These are phyloP conservation scores for Drepanosiphum platanoidis DNA, from an alignment of 2,888 invertebrate genomes.

Conservation along the genomic window DNA sequence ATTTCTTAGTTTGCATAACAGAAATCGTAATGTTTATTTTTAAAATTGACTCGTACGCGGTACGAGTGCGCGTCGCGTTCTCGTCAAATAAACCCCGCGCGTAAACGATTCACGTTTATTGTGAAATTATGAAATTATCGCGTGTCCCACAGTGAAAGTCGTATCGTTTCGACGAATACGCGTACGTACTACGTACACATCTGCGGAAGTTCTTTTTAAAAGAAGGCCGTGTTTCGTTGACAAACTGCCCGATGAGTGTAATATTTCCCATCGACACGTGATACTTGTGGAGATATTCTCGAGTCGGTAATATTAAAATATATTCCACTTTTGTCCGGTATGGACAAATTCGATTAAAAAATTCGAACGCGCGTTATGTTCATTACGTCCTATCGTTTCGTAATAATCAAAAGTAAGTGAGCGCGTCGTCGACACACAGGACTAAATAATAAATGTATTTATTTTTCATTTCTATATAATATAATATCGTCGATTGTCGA, in stretches of 20 bases:
- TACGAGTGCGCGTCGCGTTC: background rate
- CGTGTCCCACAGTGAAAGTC: background rate
- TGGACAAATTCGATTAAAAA: background rate
- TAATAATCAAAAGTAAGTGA: background rate
- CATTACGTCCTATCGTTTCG: background rate
- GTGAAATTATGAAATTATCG: background rate
- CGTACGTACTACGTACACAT: background rate
- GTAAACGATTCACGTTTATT: background rate
- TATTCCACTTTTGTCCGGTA: background rate
- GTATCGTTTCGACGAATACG: background rate
- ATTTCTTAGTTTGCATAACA: slow-evolving; percentile 24
- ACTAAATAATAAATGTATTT: background rate
- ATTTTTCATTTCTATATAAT: background rate
- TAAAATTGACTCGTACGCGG: background rate
- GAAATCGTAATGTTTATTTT: slow-evolving; percentile 19
- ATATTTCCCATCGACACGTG: background rate
- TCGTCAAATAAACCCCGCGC: background rate
- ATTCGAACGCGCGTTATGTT: background rate
- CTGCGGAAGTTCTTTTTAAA: background rate
- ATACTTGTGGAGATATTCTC: background rate
- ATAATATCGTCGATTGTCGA: background rate
- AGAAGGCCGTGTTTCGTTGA: background rate
- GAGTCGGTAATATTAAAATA: background rate
- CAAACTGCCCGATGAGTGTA: background rate
- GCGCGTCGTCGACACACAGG: background rate